These are phyloP conservation scores for Campoplex nolae DNA, from an alignment of 2,888 invertebrate genomes.

Conservation along the genomic window DNA sequence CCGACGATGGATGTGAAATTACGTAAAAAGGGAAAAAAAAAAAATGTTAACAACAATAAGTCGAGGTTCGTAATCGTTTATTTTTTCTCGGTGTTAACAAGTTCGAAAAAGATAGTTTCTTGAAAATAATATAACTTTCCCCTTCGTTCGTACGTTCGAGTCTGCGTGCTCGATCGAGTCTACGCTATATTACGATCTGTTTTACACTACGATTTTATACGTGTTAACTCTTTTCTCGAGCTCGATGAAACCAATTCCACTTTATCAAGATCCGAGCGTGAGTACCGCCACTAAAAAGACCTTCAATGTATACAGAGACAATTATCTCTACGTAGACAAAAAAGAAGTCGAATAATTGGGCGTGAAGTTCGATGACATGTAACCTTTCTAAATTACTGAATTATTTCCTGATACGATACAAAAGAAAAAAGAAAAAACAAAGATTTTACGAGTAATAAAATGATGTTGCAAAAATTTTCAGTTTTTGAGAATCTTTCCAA, in stretches of 20 bases:
- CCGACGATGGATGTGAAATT: constrained; percentile 54
- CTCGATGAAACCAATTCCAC: constrained; percentile 31
- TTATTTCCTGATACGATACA: not conserved
- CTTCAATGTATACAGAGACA: constrained; percentile 12
- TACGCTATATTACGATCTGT: constrained; percentile 11
- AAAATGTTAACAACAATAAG: constrained; percentile 42
- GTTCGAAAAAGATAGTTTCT: constrained; percentile 73
- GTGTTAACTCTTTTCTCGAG: not conserved
- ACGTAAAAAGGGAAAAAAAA: constrained; percentile 64
- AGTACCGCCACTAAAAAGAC: constrained; percentile 16
- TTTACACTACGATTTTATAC: not conserved
- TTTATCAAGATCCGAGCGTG: constrained; percentile 45
- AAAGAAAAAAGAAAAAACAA: not conserved
- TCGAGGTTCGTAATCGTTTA: constrained; percentile 48
- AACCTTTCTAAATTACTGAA: constrained; percentile 9
- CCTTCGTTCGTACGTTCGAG: constrained; percentile 68
- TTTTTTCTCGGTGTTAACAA: constrained; percentile 55
- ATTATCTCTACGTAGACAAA: constrained; percentile 16
- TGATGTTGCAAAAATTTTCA: not conserved
- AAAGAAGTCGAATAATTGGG: constrained; percentile 30
- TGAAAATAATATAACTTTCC: constrained; percentile 79
- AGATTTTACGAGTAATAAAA: not conserved
- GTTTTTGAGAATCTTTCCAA: not conserved
- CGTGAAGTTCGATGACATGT: constrained; percentile 21
- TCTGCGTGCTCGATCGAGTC: constrained; percentile 45